Conservation (phyloP, 2,113 vertebrate genomes). For the Seriola rivoliana region DNA sequence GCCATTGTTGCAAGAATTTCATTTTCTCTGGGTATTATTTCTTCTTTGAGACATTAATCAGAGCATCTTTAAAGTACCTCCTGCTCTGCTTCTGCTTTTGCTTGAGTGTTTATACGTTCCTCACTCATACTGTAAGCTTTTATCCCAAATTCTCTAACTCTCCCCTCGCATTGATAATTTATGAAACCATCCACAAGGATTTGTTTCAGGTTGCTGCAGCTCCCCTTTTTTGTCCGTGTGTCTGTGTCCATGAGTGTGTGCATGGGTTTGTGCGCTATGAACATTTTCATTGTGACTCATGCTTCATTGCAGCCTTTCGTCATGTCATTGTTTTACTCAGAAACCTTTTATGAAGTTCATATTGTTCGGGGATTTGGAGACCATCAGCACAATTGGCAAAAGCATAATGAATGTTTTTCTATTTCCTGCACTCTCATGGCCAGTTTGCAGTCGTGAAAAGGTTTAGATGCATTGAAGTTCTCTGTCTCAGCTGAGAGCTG, state of each 20-base stretch:
- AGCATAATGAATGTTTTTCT: constrained; percentile 60
- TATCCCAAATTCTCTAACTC: constrained; percentile 48
- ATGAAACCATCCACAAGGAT: constrained; percentile 27
- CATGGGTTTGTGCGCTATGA: constrained; percentile 35
- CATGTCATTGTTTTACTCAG: constrained; percentile 75
- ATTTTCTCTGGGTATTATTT: constrained; percentile 23
- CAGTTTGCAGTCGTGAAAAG: constrained; percentile 40
- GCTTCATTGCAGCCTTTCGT: constrained; percentile 70
- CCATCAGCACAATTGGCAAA: constrained; percentile 66
- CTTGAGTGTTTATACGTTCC: not conserved
- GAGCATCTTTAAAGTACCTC: not conserved
- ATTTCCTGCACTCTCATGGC: constrained; percentile 37
- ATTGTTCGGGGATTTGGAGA: constrained; percentile 84
- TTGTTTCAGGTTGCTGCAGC: constrained; percentile 11
- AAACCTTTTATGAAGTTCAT: constrained; percentile 74
- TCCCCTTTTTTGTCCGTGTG: not conserved
- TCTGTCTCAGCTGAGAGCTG: not conserved
- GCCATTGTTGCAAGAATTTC: constrained; percentile 23
- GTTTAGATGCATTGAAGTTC: constrained; percentile 32
- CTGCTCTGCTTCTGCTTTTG: constrained; percentile 20
- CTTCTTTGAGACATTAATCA: constrained; percentile 36
- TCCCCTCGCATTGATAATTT: constrained; percentile 48
- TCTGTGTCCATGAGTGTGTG: constrained; percentile 14
- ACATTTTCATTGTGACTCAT: constrained; percentile 50
- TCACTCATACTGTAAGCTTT: constrained; percentile 20